phyloP scores from a whole-genome alignment of 2,113 vertebrate genomes.

The Leucopsar rothschildi region DNA sequence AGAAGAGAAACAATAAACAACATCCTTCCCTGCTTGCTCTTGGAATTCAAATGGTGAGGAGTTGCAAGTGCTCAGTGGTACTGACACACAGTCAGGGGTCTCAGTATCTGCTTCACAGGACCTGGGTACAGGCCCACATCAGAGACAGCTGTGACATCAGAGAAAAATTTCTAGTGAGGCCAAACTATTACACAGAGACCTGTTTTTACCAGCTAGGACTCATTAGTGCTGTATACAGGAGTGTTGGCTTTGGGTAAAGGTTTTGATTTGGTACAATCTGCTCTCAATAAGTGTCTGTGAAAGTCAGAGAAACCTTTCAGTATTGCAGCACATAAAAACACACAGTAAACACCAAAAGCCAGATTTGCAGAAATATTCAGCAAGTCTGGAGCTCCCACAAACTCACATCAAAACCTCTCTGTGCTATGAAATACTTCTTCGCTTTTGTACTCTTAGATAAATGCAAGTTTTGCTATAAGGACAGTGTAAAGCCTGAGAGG shows the following conservation, averaged over 20 bases:
- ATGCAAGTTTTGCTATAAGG: neutral
- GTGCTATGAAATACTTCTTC: neutral
- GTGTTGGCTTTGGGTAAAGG: neutral
- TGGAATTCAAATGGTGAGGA: neutral
- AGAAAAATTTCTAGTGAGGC: neutral
- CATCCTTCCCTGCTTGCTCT: neutral
- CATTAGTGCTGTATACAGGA: neutral
- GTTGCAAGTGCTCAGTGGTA: neutral
- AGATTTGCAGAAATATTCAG: neutral
- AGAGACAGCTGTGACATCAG: neutral
- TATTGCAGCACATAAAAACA: neutral
- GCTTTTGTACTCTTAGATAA: neutral
- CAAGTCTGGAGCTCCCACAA: neutral
- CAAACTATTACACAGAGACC: neutral
- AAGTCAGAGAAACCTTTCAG: neutral
- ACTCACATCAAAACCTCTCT: neutral
- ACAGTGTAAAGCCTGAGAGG: neutral
- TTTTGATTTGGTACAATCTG: neutral
- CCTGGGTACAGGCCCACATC: neutral
- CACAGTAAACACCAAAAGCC: neutral
- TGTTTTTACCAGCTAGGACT: neutral
- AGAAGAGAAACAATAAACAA: neutral
- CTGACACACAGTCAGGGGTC: neutral
- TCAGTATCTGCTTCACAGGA: neutral
- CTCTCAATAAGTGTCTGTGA: neutral